phyloP scores from a whole-genome alignment of 2,888 invertebrate species.

The Matsumyia berberina region DNA sequence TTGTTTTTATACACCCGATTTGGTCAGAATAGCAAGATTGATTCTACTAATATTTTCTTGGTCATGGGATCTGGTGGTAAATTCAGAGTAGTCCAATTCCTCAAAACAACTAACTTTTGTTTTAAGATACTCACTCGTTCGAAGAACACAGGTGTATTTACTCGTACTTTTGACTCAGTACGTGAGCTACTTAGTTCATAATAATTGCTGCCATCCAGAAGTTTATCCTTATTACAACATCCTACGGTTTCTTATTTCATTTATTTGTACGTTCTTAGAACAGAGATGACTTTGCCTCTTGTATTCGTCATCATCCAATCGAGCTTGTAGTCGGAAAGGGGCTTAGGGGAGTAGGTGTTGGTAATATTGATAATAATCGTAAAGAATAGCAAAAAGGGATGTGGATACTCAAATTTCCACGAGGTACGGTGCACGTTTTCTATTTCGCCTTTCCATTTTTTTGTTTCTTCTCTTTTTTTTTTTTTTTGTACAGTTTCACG shows the following conservation, averaged over 20 bases:
- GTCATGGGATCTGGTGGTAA: no score
- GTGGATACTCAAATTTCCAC: slow-evolving; percentile 44
- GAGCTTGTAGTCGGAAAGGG: background rate
- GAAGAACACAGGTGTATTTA: no score
- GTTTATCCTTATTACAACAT: background rate
- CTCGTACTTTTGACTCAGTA: no score
- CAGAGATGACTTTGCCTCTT: background rate
- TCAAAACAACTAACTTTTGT: no score
- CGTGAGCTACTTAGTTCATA: no score
- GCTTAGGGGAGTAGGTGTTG: slow-evolving; percentile 23
- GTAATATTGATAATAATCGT: slow-evolving; percentile 49
- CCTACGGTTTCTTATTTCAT: background rate
- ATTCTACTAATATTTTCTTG: no score
- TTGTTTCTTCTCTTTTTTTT: background rate
- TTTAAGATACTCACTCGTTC: no score
- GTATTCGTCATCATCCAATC: background rate
- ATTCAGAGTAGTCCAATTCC: no score
- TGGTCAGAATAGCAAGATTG: no score
- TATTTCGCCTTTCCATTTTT: background rate
- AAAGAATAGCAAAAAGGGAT: slow-evolving; percentile 40
- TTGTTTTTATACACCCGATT: no score
- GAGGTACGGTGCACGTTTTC: slow-evolving; percentile 12
- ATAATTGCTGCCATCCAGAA: background rate
- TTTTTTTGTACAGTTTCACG: background rate
- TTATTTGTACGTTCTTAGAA: background rate